These are phyloP conservation scores for Pristionchus mayeri DNA, from an alignment of 2,888 invertebrate species.

Conservation along the genomic window DNA sequence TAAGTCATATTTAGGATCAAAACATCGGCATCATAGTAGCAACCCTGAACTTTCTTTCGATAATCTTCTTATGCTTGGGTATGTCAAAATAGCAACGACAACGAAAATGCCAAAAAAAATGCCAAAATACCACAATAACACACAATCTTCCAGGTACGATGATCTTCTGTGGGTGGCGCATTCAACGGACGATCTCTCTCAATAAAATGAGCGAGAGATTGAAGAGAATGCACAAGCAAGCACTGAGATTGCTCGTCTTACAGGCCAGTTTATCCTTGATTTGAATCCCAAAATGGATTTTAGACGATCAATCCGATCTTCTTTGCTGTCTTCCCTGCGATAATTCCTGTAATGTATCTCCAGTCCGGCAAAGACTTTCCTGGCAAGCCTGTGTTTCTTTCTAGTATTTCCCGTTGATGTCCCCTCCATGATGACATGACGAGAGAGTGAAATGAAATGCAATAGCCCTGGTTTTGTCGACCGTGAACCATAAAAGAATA, in stretches of 20 bases:
- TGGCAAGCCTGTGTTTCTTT: not conserved
- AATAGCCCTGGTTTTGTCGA: not conserved
- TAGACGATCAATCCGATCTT: not conserved
- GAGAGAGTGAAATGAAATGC: not conserved
- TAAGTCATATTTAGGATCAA: not conserved
- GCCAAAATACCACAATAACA: not conserved
- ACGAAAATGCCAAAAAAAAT: not conserved
- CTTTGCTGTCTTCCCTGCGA: not conserved
- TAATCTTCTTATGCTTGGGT: conserved; percentile 1
- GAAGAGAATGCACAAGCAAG: not conserved
- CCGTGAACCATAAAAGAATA: not conserved
- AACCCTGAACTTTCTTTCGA: not conserved
- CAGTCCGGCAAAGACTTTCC: conserved; percentile 4
- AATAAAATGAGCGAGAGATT: conserved; percentile 8
- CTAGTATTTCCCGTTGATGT: no score
- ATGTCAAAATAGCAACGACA: not conserved
- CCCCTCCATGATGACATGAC: no score
- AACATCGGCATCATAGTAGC: not conserved
- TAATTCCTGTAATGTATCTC: not conserved
- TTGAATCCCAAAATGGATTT: not conserved
- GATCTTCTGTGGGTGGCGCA: conserved; percentile 4
- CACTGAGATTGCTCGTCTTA: not conserved
- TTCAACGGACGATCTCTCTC: not conserved
- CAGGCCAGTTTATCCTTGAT: not conserved
- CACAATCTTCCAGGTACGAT: conserved; percentile 1